Evolutionary conservation across 2,113 vertebrate genomes (phyloP).

Genomic region (Acrocephalus arundinaceus): DNA sequence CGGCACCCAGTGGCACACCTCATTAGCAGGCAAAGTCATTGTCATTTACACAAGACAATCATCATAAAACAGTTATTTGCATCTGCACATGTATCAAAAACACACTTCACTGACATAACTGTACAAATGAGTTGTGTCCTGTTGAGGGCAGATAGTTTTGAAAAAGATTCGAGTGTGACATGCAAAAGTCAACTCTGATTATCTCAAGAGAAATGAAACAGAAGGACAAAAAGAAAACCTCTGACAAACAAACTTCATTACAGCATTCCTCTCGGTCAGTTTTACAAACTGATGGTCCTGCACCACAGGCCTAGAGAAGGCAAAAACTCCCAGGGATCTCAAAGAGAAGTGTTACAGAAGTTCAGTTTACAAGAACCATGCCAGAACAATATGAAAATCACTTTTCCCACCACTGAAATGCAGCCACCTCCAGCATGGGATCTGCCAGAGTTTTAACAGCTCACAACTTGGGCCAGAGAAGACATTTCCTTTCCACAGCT

Average conservation of each 20-base stretch:
- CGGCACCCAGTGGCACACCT: not conserved
- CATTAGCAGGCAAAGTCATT: not conserved
- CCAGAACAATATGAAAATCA: conserved; percentile 32
- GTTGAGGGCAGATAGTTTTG: not conserved
- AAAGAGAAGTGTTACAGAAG: not conserved
- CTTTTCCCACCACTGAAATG: conserved; percentile 41
- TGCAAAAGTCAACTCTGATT: not conserved
- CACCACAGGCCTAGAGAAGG: not conserved
- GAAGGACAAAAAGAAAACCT: not conserved
- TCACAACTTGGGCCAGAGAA: not conserved
- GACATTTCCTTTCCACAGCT: not conserved
- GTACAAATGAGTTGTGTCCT: not conserved
- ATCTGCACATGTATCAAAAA: not conserved
- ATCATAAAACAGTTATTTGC: not conserved
- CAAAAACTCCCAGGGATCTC: conserved; percentile 15
- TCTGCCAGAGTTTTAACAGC: conserved; percentile 14
- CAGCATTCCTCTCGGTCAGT: not conserved
- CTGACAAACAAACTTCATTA: not conserved
- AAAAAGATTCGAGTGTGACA: not conserved
- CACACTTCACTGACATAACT: not conserved
- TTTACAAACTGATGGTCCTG: conserved; percentile 1
- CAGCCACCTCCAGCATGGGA: conserved; percentile 1
- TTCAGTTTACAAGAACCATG: conserved; percentile 20
- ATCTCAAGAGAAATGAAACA: conserved; percentile 18
- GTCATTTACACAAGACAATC: not conserved